These are phyloP conservation scores for Hemibagrus wyckioides DNA, from an alignment of 2,113 vertebrate genomes.

Conservation along the genomic window DNA sequence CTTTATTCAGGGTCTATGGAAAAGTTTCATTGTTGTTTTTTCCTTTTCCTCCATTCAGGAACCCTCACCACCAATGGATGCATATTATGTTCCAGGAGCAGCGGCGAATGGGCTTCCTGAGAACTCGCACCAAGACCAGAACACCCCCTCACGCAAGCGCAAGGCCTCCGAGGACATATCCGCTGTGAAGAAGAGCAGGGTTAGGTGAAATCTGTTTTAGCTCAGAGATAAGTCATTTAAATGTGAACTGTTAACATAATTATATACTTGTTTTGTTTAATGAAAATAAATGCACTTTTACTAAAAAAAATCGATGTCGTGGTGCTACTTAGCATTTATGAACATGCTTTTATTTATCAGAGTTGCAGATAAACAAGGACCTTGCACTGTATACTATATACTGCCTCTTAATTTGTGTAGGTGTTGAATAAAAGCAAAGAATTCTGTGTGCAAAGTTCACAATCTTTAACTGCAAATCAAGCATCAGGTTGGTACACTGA, in stretches of 20 bases:
- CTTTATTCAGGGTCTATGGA: not conserved
- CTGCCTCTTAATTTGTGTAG: not conserved
- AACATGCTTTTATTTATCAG: not conserved
- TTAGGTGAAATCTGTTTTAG: conserved; percentile 22
- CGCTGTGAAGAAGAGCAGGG: conserved; percentile 76
- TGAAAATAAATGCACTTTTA: conserved; percentile 32
- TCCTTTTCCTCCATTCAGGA: conserved; percentile 73
- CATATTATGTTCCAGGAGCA: conserved; percentile 79
- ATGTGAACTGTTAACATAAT: conserved; percentile 27
- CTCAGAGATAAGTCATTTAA: not conserved
- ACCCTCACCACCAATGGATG: conserved; percentile 76
- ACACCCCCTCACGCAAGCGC: conserved; percentile 81
- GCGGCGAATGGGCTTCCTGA: conserved; percentile 55
- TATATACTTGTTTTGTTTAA: conserved; percentile 38
- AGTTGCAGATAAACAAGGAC: not conserved
- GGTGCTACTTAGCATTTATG: not conserved
- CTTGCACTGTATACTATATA: not conserved
- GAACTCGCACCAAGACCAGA: conserved; percentile 58
- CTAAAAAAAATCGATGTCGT: not conserved
- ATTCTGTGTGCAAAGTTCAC: not conserved
- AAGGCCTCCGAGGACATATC: conserved; percentile 75
- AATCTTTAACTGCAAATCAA: too few relatives aligned
- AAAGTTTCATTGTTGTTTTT: not conserved
- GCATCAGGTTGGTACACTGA: not conserved
- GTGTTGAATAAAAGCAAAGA: not conserved